Conservation (phyloP, 2,888 invertebrate genomes). For the Aphelenchoides bicaudatus region DNA sequence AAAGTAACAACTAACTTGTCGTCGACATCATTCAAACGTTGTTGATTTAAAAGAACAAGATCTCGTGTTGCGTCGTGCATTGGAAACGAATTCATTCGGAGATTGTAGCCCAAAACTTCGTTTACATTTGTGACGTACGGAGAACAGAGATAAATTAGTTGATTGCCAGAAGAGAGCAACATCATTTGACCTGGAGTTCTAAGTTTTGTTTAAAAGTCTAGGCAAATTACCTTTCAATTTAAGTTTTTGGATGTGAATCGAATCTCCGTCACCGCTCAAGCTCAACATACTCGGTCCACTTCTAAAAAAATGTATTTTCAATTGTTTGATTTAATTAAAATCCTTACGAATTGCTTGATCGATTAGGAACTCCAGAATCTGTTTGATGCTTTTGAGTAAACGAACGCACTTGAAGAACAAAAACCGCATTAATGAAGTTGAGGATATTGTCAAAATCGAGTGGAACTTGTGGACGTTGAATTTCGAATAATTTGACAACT, state of each 20-base stretch:
- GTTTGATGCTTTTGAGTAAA: neutral
- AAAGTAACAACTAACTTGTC: conserved; percentile 47
- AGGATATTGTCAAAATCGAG: conserved; percentile 58
- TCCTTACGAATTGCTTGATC: too few species aligned
- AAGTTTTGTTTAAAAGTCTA: too few species aligned
- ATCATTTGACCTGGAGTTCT: conserved; percentile 60
- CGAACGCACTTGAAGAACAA: conserved; percentile 52
- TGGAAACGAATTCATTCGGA: conserved; percentile 54
- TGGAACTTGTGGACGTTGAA: conserved; percentile 57
- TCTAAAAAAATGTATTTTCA: too few species aligned
- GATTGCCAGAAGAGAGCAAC: conserved; percentile 34
- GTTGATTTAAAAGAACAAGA: conserved; percentile 58
- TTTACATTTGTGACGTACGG: conserved; percentile 57
- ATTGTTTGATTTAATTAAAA: too few species aligned
- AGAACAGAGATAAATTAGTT: conserved; percentile 55
- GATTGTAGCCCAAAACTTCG: conserved; percentile 54
- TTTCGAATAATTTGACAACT: conserved; percentile 48
- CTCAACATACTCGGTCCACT: too few species aligned
- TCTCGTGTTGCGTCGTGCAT: conserved; percentile 59
- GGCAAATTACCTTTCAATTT: too few species aligned
- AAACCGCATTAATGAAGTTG: conserved; percentile 60
- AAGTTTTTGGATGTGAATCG: too few species aligned
- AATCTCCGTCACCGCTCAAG: too few species aligned
- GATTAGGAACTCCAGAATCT: too few species aligned
- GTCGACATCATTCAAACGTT: conserved; percentile 56